phyloP scores from a whole-genome alignment of 2,888 invertebrate species.

The Catocala sponsa region DNA sequence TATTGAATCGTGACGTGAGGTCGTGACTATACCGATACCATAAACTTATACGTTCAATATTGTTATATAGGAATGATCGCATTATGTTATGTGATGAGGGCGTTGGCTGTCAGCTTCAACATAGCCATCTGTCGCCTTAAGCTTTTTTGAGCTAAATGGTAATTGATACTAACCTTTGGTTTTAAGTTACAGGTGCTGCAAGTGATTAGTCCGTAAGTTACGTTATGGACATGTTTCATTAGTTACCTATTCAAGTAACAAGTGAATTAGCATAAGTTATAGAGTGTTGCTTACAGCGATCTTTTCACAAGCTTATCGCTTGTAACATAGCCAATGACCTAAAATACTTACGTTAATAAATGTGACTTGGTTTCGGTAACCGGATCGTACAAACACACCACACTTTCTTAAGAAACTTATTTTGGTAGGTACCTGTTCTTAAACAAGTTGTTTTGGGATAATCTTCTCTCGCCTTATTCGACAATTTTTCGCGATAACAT shows the following conservation, averaged over 20 bases:
- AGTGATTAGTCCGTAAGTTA: not conserved
- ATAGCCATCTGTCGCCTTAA: constrained; percentile 24
- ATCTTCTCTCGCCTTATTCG: not conserved
- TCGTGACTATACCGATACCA: constrained; percentile 41
- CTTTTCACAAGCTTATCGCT: no score
- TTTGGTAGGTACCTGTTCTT: no score
- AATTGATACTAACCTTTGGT: constrained; percentile 18
- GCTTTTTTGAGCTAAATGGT: constrained; percentile 11
- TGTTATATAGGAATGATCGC: not conserved
- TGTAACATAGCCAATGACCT: no score
- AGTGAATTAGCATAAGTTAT: no score
- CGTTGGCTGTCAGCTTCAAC: constrained; percentile 23
- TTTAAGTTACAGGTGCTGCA: not conserved
- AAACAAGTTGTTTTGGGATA: no score
- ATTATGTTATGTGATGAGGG: constrained; percentile 13
- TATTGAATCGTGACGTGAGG: constrained; percentile 39
- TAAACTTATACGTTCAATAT: constrained; percentile 6
- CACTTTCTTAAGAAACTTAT: no score
- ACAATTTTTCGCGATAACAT: not conserved
- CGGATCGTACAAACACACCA: no score
- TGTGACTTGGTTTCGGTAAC: no score
- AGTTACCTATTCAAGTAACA: not conserved
- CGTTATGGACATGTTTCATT: not conserved
- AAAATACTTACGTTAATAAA: no score
- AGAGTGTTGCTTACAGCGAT: no score